phyloP scores from a whole-genome alignment of 2,888 invertebrate genomes.

The Ectemnius lituratus region DNA sequence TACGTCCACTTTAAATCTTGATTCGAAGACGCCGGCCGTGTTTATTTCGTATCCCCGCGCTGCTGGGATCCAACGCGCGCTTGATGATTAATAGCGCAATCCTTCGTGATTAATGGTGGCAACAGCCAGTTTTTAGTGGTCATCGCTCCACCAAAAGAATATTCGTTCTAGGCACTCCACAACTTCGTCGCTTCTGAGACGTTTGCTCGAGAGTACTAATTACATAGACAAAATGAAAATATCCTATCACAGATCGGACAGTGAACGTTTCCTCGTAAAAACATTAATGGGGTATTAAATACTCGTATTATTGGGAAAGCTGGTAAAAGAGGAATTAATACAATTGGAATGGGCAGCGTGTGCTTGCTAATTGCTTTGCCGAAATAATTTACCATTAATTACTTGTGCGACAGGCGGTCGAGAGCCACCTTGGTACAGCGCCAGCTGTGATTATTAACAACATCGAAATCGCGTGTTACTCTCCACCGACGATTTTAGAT shows the following conservation, averaged over 20 bases:
- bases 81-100: slow-evolving; percentile 12
- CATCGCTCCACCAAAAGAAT: background rate
- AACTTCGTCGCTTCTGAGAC: background rate
- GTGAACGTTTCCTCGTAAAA: background rate
- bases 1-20: background rate
- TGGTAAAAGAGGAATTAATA: background rate
- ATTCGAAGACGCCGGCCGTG: background rate
- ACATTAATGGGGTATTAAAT: too few species aligned
- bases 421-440: background rate
- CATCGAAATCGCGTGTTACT: slow-evolving; percentile 22
- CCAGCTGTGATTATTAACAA: slow-evolving; percentile 18
- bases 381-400: slow-evolving; percentile 20
- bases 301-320: too few species aligned
- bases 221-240: background rate
- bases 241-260: background rate
- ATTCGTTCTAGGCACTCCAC: background rate
- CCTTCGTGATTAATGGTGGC: background rate
- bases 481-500: too few species aligned
- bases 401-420: too few species aligned
- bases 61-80: slow-evolving; percentile 12
- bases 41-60: background rate
- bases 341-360: background rate
- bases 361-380: slow-evolving; percentile 3
- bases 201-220: background rate
- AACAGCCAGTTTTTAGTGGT: background rate